Conservation (phyloP, 1,140 invertebrate genomes). For the Drosophila equinoxialis region DNA sequence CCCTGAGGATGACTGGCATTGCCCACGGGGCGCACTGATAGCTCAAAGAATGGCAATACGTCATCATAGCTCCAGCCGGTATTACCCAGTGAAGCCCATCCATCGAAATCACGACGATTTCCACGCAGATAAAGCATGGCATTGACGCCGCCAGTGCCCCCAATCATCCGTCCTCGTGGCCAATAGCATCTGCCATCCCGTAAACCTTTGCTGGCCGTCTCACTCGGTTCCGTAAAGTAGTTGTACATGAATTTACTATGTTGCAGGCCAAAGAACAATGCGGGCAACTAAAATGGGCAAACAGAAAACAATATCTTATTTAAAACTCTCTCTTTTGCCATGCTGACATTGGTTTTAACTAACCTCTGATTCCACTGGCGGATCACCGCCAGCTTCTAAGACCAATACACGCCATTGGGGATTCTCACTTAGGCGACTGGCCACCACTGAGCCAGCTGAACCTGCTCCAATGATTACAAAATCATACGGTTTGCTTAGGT, state of each 20-base stretch:
- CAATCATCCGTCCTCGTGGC: constrained; percentile 88
- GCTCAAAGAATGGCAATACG: constrained; percentile 68
- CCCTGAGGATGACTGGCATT: constrained; percentile 78
- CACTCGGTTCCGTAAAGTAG: constrained; percentile 86
- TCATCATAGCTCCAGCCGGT: constrained; percentile 69
- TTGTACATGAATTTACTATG: constrained; percentile 86
- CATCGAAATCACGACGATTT: constrained; percentile 77
- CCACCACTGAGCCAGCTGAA: constrained; percentile 86
- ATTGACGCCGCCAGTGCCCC: constrained; percentile 91
- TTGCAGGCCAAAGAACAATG: constrained; percentile 83
- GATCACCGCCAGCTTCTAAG: constrained; percentile 86
- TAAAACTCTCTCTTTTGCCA: background rate
- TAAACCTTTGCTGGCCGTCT: constrained; percentile 84
- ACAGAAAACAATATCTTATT: constrained; percentile 1
- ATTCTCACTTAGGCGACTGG: constrained; percentile 85
- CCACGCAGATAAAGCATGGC: constrained; percentile 86
- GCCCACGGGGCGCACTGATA: constrained; percentile 77
- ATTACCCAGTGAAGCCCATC: constrained; percentile 86
- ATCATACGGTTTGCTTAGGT: constrained; percentile 81
- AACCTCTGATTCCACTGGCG: constrained; percentile 84
- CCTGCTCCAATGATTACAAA: constrained; percentile 86
- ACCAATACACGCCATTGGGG: constrained; percentile 85
- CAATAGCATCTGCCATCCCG: constrained; percentile 85
- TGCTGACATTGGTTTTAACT: constrained; percentile 19
- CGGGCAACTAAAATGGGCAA: constrained; percentile 83